Percentiles rank a stretch among this genome's conserved stretches.
Conservation (phyloP, 2,888 invertebrate species). For the Sphinx pinastri region DNA sequence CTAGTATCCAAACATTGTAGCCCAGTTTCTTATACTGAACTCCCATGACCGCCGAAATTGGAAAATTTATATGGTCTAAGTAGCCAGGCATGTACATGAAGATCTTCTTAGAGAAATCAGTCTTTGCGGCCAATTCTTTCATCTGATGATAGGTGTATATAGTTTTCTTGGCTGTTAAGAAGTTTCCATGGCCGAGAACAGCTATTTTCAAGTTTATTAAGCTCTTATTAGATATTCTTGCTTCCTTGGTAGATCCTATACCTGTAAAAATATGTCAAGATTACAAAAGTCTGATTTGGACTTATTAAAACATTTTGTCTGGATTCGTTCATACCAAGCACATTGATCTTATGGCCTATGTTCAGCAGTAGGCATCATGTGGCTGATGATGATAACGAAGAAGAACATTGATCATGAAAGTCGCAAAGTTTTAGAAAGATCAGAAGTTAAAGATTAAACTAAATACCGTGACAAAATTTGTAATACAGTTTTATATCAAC, state of each 20-base stretch:
- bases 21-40: constrained; percentile 34
- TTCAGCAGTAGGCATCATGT: too few relatives aligned
- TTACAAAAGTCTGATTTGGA: not conserved
- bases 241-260: constrained; percentile 34
- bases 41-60: constrained; percentile 30
- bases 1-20: constrained; percentile 48
- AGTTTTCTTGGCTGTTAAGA: constrained; percentile 33
- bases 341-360: too few relatives aligned
- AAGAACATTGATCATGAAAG: too few relatives aligned
- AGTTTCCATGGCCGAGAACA: constrained; percentile 27
- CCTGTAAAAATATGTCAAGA: constrained; percentile 26
- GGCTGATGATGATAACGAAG: too few relatives aligned
- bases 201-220: constrained; percentile 29
- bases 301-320: not conserved
- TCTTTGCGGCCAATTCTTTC: constrained; percentile 42
- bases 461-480: too few relatives aligned
- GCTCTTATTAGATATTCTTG: constrained; percentile 30
- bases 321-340: too few relatives aligned
- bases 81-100: constrained; percentile 45
- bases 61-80: constrained; percentile 29
- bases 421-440: too few relatives aligned
- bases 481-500: too few relatives aligned
- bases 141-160: constrained; percentile 50
- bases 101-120: constrained; percentile 45
- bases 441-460: too few relatives aligned